These are phyloP conservation scores for Scylla paramamosain DNA, from an alignment of 1,140 invertebrate species.

Conservation along the genomic window DNA sequence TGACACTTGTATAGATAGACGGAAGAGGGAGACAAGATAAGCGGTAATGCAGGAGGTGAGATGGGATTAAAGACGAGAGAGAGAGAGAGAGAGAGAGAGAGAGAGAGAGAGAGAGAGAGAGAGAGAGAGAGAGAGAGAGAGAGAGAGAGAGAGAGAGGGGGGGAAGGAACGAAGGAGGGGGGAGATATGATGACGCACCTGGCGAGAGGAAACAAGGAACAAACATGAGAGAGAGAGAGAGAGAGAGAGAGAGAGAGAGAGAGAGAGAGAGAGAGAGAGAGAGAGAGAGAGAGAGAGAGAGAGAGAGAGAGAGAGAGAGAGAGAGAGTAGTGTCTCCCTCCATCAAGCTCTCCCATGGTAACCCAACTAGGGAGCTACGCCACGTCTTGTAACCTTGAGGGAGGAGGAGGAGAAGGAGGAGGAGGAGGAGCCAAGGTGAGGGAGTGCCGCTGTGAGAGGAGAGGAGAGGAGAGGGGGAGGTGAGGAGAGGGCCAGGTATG, in stretches of 20 bases:
- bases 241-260: not conserved
- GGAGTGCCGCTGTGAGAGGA: too few relatives aligned
- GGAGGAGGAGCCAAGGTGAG: too few relatives aligned
- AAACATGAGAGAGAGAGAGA: not conserved
- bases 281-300: conserved; percentile 24
- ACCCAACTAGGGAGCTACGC: not conserved
- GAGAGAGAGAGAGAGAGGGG: not conserved
- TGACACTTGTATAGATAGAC: not conserved
- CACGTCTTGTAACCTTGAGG: too few relatives aligned
- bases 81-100: conserved; percentile 26
- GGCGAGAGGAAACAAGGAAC: not conserved
- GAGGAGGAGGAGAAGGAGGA: too few relatives aligned
- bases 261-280: not conserved
- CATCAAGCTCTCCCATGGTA: not conserved
- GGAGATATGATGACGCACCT: not conserved
- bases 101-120: not conserved
- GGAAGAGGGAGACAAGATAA: too few relatives aligned
- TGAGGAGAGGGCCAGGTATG: too few relatives aligned
- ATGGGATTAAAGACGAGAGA: not conserved
- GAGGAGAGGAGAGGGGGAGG: too few relatives aligned
- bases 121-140: not conserved
- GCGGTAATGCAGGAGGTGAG: not conserved
- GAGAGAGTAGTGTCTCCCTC: too few relatives aligned
- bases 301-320: not conserved
- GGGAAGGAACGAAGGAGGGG: not conserved